Conservation (phyloP, 1,140 invertebrate genomes). For the Saccostrea cuccullata region DNA sequence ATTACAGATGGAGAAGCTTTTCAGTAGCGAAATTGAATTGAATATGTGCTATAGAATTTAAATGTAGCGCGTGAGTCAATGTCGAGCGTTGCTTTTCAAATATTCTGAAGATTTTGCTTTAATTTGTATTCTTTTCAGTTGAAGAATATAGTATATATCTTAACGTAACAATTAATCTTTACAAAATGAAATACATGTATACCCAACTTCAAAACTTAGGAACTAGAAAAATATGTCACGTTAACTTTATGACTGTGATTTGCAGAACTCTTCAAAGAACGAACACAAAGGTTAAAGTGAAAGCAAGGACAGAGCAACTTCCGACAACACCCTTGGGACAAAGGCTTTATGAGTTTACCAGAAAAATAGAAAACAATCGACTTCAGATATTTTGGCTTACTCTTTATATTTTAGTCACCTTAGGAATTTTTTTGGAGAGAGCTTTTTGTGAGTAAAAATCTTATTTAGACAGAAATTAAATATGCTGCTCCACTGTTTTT, state of each 20-base stretch:
- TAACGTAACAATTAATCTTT: background rate
- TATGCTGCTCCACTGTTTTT: background rate
- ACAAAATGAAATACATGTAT: background rate
- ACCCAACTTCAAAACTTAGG: background rate
- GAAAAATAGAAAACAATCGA: slow-evolving; percentile 90
- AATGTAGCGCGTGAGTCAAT: too few relatives aligned
- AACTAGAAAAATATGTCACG: background rate
- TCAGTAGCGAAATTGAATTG: too few relatives aligned
- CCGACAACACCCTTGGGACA: slow-evolving; percentile 40
- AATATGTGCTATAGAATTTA: too few relatives aligned
- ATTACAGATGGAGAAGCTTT: too few relatives aligned
- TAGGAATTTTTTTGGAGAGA: slow-evolving; percentile 95
- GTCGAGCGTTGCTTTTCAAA: too few relatives aligned
- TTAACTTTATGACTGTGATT: background rate
- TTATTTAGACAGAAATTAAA: background rate
- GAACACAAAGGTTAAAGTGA: slow-evolving; percentile 45
- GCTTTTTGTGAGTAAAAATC: slow-evolving; percentile 90
- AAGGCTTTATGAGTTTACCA: slow-evolving; percentile 85
- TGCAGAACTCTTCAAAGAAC: slow-evolving; percentile 8
- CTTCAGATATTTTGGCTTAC: slow-evolving; percentile 99
- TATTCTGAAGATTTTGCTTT: too few relatives aligned
- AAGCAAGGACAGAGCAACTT: slow-evolving; percentile 39
- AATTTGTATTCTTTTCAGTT: too few relatives aligned
- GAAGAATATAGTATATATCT: background rate
- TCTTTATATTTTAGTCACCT: slow-evolving; percentile 96